Evolutionary conservation across 2,888 invertebrate species (phyloP).

Genomic region (Cerastis rubricosa): DNA sequence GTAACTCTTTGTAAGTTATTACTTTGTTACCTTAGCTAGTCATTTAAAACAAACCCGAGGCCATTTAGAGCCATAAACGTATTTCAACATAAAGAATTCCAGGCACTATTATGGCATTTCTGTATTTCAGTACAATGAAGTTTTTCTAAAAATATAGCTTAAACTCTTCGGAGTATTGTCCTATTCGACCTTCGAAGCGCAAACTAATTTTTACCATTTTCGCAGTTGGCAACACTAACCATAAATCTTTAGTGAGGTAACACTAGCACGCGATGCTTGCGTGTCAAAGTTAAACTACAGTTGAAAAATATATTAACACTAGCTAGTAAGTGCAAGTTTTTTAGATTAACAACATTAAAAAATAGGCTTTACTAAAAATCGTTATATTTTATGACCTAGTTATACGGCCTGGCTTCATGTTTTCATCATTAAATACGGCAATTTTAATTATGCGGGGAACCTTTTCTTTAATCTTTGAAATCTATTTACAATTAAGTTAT

Average conservation of each 20-base stretch:
- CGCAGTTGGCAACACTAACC: slow-evolving; percentile 51
- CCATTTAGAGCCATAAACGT: slow-evolving; percentile 46
- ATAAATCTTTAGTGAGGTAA: slow-evolving; percentile 59
- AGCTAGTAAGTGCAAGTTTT: slow-evolving; percentile 34
- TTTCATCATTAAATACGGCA: slow-evolving; percentile 2
- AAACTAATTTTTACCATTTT: slow-evolving; percentile 54
- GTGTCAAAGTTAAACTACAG: slow-evolving; percentile 55
- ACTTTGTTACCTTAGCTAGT: slow-evolving; percentile 28
- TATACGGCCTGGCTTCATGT: background rate
- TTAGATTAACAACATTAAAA: slow-evolving; percentile 6
- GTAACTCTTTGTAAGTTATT: slow-evolving; percentile 45
- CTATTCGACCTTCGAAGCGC: slow-evolving; percentile 49
- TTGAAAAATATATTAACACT: slow-evolving; percentile 58
- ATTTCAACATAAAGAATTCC: slow-evolving; percentile 36
- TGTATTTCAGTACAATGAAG: slow-evolving; percentile 29
- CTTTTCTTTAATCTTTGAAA: background rate
- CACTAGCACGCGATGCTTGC: slow-evolving; percentile 63
- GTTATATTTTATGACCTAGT: slow-evolving; percentile 10
- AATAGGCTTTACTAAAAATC: slow-evolving; percentile 21
- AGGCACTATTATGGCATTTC: slow-evolving; percentile 18
- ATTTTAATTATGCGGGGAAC: background rate
- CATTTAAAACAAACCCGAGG: slow-evolving; percentile 33
- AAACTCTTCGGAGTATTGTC: slow-evolving; percentile 29
- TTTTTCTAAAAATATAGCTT: slow-evolving; percentile 41
- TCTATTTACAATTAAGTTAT: no score